Evolutionary conservation across 2,113 vertebrate species (phyloP).

Genomic region (Dermatemys mawii): DNA sequence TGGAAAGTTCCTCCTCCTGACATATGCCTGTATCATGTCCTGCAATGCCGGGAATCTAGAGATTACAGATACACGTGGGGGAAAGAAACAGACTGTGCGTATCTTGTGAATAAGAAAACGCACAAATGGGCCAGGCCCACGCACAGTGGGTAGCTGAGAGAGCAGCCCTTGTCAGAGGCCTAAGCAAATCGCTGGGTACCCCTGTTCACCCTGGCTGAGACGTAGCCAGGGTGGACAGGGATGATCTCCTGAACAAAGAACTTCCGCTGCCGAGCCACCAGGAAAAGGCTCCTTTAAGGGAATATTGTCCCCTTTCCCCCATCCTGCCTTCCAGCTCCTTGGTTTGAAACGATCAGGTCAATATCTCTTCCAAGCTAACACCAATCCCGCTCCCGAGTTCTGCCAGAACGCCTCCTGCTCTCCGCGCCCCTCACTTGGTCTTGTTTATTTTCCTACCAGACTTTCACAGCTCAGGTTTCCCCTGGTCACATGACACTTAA

Average conservation of each 20-base stretch:
- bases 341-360: accelerated
- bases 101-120: neutral
- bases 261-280: neutral
- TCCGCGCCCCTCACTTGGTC: neutral
- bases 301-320: neutral
- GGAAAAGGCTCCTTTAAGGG: neutral
- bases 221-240: neutral
- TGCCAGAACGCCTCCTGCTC: neutral
- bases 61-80: neutral
- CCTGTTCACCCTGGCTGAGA: neutral
- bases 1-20: neutral
- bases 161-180: neutral
- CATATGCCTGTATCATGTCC: neutral
- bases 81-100: neutral
- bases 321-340: accelerated
- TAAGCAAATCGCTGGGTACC: neutral
- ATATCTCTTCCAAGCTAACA: neutral
- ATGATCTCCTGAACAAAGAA: neutral
- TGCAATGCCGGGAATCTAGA: neutral
- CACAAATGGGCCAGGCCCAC: neutral
- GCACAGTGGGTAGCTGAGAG: neutral
- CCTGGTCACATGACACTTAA: neutral
- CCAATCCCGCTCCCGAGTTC: neutral
- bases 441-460: neutral
- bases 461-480: neutral